Evolutionary conservation across 2,888 invertebrate genomes (phyloP).

Genomic region (Amphipyra tragopoginis): DNA sequence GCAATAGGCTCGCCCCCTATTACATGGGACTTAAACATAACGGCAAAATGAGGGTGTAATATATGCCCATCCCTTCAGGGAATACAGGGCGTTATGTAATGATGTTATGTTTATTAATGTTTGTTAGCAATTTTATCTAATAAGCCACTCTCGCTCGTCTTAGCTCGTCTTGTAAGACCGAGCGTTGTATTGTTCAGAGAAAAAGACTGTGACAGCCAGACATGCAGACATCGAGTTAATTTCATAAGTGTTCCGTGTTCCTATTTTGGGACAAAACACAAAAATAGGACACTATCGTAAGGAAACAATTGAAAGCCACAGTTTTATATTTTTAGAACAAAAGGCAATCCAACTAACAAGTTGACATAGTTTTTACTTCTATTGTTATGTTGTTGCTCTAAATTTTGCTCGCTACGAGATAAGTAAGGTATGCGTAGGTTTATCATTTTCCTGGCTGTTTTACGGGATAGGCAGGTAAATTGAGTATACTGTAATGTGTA

Average conservation of each 20-base stretch:
- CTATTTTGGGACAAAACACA: slow-evolving; percentile 14
- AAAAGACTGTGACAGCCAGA: slow-evolving; percentile 25
- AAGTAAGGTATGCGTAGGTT: neutral
- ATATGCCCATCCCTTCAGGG: too few relatives aligned
- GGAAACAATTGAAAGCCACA: slow-evolving; percentile 19
- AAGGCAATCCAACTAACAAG: slow-evolving; percentile 50
- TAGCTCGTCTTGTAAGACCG: slow-evolving; percentile 22
- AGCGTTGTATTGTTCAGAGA: slow-evolving; percentile 5
- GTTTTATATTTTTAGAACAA: slow-evolving; percentile 46
- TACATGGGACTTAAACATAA: too few relatives aligned
- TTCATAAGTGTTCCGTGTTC: slow-evolving; percentile 30
- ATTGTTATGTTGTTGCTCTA: slow-evolving; percentile 39
- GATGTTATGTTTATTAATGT: too few relatives aligned
- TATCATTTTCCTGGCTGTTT: neutral
- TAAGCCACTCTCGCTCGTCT: too few relatives aligned
- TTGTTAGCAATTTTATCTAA: neutral
- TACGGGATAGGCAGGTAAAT: neutral
- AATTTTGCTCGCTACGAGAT: slow-evolving; percentile 21
- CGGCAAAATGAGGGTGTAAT: too few relatives aligned
- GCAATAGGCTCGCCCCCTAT: too few relatives aligned
- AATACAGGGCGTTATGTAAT: too few relatives aligned
- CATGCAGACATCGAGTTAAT: slow-evolving; percentile 32
- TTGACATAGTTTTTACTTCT: slow-evolving; percentile 49
- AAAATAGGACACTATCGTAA: slow-evolving; percentile 24
- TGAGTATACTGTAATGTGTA: neutral